These are phyloP conservation scores for Petrocephalus zakoni DNA, from an alignment of 2,113 vertebrate species.

Conservation along the genomic window DNA sequence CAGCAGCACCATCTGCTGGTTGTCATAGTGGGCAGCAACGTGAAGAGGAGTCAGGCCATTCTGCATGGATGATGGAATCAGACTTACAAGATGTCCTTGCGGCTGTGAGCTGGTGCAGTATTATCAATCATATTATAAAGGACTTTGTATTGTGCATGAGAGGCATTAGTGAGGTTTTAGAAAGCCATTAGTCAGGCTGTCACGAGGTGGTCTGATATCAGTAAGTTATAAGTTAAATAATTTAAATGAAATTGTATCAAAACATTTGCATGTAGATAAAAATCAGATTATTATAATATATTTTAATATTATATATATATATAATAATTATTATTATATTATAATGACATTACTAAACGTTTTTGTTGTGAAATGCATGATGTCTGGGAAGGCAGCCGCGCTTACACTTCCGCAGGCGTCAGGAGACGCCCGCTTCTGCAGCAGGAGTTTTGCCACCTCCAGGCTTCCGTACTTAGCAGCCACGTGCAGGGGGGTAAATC, in stretches of 20 bases:
- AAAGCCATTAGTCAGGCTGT: not conserved
- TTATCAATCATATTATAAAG: not conserved
- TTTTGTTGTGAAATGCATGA: not conserved
- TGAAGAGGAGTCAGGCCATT: conserved; percentile 94
- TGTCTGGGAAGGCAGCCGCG: not conserved
- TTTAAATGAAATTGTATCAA: not conserved
- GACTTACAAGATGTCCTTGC: not conserved
- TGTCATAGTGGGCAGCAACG: conserved; percentile 97
- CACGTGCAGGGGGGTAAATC: conserved; percentile 92
- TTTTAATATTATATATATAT: too few species aligned
- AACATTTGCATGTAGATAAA: not conserved
- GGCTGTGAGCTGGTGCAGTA: not conserved
- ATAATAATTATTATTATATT: too few species aligned
- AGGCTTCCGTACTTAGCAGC: conserved; percentile 93
- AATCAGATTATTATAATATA: not conserved
- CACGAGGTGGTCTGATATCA: not conserved
- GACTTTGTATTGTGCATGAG: not conserved
- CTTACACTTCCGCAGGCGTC: conserved; percentile 88
- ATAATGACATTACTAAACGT: not conserved
- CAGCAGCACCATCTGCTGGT: conserved; percentile 91
- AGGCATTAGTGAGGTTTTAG: not conserved
- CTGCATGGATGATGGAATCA: conserved; percentile 59
- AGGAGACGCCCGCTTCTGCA: conserved; percentile 78
- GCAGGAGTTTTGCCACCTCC: conserved; percentile 88
- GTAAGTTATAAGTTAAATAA: not conserved